phyloP scores from a whole-genome alignment of 2,113 vertebrate species.

The Sialia sialis region DNA sequence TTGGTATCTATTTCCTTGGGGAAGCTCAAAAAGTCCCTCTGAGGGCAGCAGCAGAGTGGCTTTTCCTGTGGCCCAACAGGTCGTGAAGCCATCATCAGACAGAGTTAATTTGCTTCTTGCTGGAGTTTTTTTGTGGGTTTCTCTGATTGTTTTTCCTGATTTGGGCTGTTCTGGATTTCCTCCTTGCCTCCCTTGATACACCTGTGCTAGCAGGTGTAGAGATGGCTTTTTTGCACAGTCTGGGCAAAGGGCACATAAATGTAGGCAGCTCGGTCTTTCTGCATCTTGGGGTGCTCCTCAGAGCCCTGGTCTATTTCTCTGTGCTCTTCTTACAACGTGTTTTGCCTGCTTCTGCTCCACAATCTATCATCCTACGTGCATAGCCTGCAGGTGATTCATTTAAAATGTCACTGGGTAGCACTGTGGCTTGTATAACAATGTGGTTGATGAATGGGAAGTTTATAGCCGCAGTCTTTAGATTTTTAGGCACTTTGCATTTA shows the following conservation, averaged over 20 bases:
- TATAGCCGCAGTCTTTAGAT: not conserved
- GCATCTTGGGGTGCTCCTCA: not conserved
- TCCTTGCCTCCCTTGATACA: not conserved
- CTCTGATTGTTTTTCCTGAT: not conserved
- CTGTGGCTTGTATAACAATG: conserved; percentile 16
- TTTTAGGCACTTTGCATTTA: not conserved
- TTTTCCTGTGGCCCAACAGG: not conserved
- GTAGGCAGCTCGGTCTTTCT: not conserved
- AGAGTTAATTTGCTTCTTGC: not conserved
- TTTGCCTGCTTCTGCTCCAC: not conserved
- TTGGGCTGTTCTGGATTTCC: not conserved
- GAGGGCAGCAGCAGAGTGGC: rapidly evolving
- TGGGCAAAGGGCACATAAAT: rapidly evolving
- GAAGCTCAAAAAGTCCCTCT: not conserved
- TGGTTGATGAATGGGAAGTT: conserved; percentile 18
- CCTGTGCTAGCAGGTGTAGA: not conserved
- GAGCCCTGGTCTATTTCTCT: not conserved
- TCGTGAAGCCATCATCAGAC: not conserved
- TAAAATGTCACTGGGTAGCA: conserved; percentile 19
- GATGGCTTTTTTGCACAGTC: rapidly evolving
- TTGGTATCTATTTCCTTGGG: not conserved
- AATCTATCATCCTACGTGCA: not conserved
- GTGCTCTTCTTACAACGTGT: not conserved
- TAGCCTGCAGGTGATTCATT: conserved; percentile 21
- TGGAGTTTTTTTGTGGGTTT: not conserved